Evolutionary conservation across 2,888 invertebrate genomes (phyloP).

Genomic region (Cerceris ruficornis): DNA sequence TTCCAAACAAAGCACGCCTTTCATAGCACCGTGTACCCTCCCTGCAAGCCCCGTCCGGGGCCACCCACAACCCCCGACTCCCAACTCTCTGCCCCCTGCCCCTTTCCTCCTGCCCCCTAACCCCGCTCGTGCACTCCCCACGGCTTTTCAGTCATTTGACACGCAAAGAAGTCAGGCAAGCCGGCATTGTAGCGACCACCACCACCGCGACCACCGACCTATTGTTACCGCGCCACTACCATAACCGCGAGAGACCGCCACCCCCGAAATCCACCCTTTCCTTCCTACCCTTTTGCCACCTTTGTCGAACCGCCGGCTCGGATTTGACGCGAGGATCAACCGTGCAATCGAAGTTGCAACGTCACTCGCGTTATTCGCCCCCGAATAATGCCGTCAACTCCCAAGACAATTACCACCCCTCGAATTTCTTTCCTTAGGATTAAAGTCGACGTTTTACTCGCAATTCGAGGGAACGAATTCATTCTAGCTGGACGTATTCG

Average conservation of each 20-base stretch:
- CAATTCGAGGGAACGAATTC: no score
- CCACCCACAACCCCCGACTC: slow-evolving; percentile 47
- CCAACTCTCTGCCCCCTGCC: slow-evolving; percentile 17
- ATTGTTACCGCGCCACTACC: slow-evolving; percentile 79
- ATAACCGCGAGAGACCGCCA: slow-evolving; percentile 56
- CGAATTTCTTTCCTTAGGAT: no score
- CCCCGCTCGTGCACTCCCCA: slow-evolving; percentile 68
- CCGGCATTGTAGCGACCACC: slow-evolving; percentile 76
- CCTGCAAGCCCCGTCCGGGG: slow-evolving; percentile 55
- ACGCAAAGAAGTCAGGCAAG: slow-evolving; percentile 81
- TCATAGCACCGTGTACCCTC: slow-evolving; percentile 75
- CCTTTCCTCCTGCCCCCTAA: slow-evolving; percentile 26
- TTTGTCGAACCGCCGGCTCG: slow-evolving; percentile 45
- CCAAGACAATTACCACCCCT: no score
- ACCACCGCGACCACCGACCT: slow-evolving; percentile 64
- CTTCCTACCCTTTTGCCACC: slow-evolving; percentile 48
- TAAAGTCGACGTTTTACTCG: no score
- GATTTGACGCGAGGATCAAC: slow-evolving; percentile 46
- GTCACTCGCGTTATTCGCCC: neutral
- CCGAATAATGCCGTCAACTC: neutral
- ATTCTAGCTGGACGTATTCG: no score
- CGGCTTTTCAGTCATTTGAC: slow-evolving; percentile 81
- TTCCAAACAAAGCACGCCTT: slow-evolving; percentile 82
- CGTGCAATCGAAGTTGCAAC: neutral
- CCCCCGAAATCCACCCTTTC: slow-evolving; percentile 51